Evolutionary conservation across 2,113 vertebrate species (phyloP).

Genomic region (Meleagris gallopavo): DNA sequence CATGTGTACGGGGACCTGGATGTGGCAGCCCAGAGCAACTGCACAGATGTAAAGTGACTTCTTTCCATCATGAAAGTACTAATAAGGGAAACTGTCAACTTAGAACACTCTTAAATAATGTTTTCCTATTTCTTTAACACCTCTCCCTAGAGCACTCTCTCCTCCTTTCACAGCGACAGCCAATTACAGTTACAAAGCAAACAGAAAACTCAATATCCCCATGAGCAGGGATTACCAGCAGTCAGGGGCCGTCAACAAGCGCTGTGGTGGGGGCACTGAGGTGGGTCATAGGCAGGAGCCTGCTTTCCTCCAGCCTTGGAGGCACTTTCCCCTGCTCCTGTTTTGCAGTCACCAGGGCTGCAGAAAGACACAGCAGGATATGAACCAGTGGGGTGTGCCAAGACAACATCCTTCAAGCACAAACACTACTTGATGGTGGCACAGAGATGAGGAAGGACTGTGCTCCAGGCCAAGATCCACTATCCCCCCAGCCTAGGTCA

Average conservation of each 20-base stretch:
- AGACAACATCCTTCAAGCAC: neutral
- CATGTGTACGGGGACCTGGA: neutral
- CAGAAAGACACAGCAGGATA: neutral
- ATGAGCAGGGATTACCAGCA: neutral
- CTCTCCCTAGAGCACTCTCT: constrained; percentile 27
- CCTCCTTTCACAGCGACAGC: constrained; percentile 35
- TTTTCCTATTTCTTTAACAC: constrained; percentile 63
- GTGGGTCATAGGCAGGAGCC: neutral
- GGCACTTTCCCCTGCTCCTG: neutral
- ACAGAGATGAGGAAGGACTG: neutral
- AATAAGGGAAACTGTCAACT: neutral
- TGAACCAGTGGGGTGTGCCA: rapidly evolving
- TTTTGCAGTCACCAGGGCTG: neutral
- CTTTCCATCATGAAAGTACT: neutral
- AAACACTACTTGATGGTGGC: neutral
- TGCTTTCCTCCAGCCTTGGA: neutral
- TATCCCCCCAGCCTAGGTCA: neutral
- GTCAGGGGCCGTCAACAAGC: neutral
- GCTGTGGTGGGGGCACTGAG: rapidly evolving
- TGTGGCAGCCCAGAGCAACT: neutral
- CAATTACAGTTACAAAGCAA: constrained; percentile 61
- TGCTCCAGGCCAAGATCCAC: neutral
- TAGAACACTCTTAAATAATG: constrained; percentile 44
- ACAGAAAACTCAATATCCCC: constrained; percentile 37
- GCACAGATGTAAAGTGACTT: neutral